Conservation (phyloP, 1,140 invertebrate genomes). For the Heliconius hewitsoni region DNA sequence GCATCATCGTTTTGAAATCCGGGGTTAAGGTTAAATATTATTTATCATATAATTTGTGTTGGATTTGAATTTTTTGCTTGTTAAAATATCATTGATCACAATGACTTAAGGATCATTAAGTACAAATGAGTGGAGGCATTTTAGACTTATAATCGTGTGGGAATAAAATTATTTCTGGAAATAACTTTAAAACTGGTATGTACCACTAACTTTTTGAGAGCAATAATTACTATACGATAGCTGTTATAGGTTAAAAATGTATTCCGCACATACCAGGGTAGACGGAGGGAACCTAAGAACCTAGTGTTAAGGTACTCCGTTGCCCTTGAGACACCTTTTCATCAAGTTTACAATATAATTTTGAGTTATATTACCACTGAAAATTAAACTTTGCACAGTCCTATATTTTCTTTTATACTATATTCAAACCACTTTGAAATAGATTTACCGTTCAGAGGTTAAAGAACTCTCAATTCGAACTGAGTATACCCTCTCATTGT, state of each 20-base stretch:
- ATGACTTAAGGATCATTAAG: background rate
- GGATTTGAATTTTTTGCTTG: background rate
- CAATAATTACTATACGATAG: too few relatives aligned
- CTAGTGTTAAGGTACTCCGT: too few relatives aligned
- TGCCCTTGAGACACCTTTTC: too few relatives aligned
- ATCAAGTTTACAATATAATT: too few relatives aligned
- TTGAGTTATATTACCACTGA: too few relatives aligned
- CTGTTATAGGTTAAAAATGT: too few relatives aligned
- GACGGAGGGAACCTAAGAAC: too few relatives aligned
- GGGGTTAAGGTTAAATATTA: constrained; percentile 4
- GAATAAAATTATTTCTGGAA: background rate
- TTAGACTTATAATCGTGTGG: background rate
- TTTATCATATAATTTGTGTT: background rate
- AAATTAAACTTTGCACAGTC: background rate
- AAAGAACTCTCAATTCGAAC: background rate
- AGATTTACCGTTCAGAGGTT: background rate
- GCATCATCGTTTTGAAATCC: background rate
- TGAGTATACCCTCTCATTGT: background rate
- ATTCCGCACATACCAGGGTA: too few relatives aligned
- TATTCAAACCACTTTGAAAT: background rate
- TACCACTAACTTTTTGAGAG: background rate
- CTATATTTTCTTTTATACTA: background rate
- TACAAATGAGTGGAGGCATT: background rate
- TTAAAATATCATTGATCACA: constrained; percentile 1
- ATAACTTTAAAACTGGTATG: background rate